A percentile compares a stretch with the other conserved stretches of the same genome.
phyloP scores from a whole-genome alignment of 2,888 invertebrate species.

The Rhodophaea formosa region DNA sequence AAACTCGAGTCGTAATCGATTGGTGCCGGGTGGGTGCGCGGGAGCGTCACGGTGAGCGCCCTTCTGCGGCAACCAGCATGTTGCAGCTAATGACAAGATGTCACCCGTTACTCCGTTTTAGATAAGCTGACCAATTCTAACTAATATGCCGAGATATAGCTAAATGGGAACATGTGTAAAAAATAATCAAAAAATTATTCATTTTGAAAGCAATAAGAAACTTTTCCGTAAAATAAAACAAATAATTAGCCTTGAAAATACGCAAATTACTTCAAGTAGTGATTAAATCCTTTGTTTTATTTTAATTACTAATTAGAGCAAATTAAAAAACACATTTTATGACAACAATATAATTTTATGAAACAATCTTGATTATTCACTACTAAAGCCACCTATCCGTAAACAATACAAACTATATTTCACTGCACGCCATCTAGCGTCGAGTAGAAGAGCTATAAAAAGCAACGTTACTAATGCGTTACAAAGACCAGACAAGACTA shows the following conservation, averaged over 20 bases:
- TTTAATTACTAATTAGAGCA: too few relatives aligned
- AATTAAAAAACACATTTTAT: too few relatives aligned
- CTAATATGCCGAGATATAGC: not conserved
- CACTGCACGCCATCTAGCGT: conserved; percentile 43
- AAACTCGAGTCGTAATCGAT: conserved; percentile 63
- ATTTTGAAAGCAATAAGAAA: not conserved
- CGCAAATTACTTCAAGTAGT: not conserved
- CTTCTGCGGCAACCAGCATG: conserved; percentile 23
- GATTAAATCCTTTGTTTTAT: not conserved
- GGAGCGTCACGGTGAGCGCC: conserved; percentile 48
- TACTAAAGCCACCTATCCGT: conserved; percentile 31
- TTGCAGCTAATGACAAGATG: conserved; percentile 21
- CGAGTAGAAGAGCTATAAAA: conserved; percentile 26
- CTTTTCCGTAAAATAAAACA: not conserved
- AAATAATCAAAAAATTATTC: not conserved
- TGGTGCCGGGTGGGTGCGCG: conserved; percentile 59
- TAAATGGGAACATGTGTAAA: not conserved
- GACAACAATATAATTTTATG: too few relatives aligned
- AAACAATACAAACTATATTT: not conserved
- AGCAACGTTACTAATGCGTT: not conserved
- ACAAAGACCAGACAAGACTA: too few relatives aligned
- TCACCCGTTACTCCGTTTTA: not conserved
- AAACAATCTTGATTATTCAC: not conserved
- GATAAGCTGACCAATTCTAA: not conserved
- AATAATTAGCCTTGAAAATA: not conserved